Evolutionary conservation across 2,888 invertebrate genomes (phyloP), one percentile per base, ranked within the genome.

Genomic region (Eristalinus aeneus): DNA sequence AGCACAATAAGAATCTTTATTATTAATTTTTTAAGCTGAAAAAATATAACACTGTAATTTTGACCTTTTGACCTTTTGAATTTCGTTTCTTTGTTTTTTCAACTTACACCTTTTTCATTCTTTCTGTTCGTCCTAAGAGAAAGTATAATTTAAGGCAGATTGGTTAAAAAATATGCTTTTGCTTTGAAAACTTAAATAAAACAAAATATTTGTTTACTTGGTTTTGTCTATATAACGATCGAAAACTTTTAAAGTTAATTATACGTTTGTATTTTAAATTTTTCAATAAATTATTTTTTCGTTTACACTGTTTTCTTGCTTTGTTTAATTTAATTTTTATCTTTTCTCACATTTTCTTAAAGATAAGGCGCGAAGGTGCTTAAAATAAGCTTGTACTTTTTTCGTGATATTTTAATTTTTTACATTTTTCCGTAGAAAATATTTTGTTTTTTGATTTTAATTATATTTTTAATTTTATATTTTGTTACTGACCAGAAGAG

Each of bases 341-440:
- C 90, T 91, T 90, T 91, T 92, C 92, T 93, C 93, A 92, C 91
- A 92, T 93, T 89, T 88, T 93, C 93, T 93, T 94, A 93, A 94
- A 94, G 94, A 94, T 95, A 95, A 95, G 95, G 95, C 95, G 95
- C 95, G 94, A 94, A 95, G 94, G 95, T 95, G 95, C 94, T 95
- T 92, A 94, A 94, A 94, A 94, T 94, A 94, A 94, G 94, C 94
- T 95, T 95, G 95, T 94, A 94, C 94, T 94, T 94, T 94, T 93
- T 94, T 94, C 94, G 93, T 94, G 94, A 94, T 94, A 94, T 93
- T 92, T 93, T 92, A 90, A 91, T 76, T 78, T 90, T 90, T 89
- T 88, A 84, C 89, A 91, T 88, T 88, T 89, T 88, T 93, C 93
- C 93, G 92, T 93, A 93, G 93, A 93, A 93, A 93, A 91, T 93